These are phyloP conservation scores for Morinoia aosen DNA, from an alignment of 2,888 invertebrate genomes.

Conservation along the genomic window DNA sequence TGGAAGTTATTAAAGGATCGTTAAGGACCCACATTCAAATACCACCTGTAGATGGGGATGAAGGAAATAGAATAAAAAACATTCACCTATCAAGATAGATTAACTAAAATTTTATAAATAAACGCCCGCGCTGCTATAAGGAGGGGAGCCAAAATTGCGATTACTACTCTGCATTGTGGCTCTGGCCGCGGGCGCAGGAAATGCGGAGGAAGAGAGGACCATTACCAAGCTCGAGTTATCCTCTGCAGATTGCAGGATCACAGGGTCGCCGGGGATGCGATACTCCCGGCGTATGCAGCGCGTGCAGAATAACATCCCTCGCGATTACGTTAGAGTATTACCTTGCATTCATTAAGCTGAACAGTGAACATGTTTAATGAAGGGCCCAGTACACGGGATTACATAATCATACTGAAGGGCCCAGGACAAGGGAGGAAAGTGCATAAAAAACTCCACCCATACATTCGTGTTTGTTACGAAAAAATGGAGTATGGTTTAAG, in stretches of 20 bases:
- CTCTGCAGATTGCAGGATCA: background rate
- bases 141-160: background rate
- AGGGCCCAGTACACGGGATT: no score
- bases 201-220: background rate
- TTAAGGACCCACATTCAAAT: no score
- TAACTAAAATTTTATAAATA: background rate
- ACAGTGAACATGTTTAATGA: background rate
- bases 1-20: no score
- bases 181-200: constrained; percentile 30
- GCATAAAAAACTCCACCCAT: background rate
- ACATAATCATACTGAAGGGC: no score
- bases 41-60: no score
- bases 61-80: background rate
- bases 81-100: background rate
- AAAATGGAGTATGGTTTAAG: background rate
- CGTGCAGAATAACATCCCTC: background rate
- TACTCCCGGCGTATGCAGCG: background rate
- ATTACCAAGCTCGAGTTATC: background rate
- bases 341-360: background rate
- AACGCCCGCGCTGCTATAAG: background rate
- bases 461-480: background rate
- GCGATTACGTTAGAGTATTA: background rate
- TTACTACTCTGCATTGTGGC: background rate
- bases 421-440: background rate
- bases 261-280: background rate